Percentiles rank a stretch among this genome's conserved stretches.
phyloP scores from a whole-genome alignment of 2,113 vertebrate species.

The Nothocercus nigrocapillus region DNA sequence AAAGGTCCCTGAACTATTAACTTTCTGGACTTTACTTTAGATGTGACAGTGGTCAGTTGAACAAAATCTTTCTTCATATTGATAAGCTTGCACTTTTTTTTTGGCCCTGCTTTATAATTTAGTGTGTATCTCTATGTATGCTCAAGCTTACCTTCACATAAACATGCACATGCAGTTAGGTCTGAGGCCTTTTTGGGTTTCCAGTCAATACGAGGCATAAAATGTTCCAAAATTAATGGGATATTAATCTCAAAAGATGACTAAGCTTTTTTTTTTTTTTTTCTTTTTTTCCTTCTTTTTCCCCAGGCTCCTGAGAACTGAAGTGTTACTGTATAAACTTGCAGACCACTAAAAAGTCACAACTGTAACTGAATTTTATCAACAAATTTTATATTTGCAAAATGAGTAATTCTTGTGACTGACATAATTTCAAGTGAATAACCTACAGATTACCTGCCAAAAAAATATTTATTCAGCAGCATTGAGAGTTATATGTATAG shows the following conservation, averaged over 20 bases:
- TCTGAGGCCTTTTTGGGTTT: neutral
- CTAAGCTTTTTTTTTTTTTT: neutral
- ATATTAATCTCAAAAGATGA: slow-evolving; percentile 1
- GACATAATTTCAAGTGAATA: neutral
- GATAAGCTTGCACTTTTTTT: neutral
- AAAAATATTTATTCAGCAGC: neutral
- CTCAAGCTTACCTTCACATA: neutral
- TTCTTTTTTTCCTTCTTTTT: neutral
- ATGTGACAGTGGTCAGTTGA: neutral
- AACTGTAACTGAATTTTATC: slow-evolving; percentile 8
- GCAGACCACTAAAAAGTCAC: neutral
- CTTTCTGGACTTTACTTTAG: neutral
- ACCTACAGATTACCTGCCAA: neutral
- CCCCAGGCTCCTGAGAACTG: neutral
- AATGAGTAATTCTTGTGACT: neutral
- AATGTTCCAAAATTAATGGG: neutral
- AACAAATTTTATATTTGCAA: slow-evolving; percentile 11
- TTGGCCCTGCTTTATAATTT: neutral
- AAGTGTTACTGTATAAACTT: neutral
- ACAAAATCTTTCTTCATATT: neutral
- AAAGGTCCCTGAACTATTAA: neutral
- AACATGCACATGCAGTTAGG: fast-evolving
- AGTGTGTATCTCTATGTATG: neutral
- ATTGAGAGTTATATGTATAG: neutral
- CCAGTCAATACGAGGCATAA: neutral